phyloP scores from a whole-genome alignment of 2,888 invertebrate species.

The Meteorus colon region DNA sequence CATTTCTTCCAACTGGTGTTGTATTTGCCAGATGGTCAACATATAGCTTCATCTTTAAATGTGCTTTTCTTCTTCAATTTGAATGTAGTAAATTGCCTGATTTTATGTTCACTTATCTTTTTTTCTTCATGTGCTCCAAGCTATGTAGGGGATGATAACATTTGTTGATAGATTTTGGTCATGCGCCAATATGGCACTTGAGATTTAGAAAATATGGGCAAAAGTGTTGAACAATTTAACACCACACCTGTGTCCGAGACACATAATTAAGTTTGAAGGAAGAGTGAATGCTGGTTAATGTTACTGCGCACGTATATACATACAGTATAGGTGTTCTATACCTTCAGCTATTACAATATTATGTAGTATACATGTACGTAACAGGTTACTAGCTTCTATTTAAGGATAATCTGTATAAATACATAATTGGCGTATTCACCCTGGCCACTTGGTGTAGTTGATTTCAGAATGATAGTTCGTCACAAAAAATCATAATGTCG shows the following conservation, averaged over 20 bases:
- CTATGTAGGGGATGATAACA: background rate
- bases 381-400: conserved; percentile 26
- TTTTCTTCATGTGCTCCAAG: background rate
- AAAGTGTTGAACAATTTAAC: conserved; percentile 13
- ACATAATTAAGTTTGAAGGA: background rate
- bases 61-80: conserved; percentile 28
- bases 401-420: conserved; percentile 39
- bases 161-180: background rate
- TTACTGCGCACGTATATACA: background rate
- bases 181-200: background rate
- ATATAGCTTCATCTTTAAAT: conserved; percentile 21
- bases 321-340: background rate
- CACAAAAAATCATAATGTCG: background rate
- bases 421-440: conserved; percentile 38
- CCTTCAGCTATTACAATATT: conserved; percentile 5
- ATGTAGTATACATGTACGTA: conserved; percentile 25
- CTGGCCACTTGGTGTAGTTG: background rate
- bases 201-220: background rate
- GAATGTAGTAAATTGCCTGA: conserved; percentile 1
- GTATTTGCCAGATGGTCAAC: conserved; percentile 56
- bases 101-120: conserved; percentile 7
- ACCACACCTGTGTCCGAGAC: conserved; percentile 1
- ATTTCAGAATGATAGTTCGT: background rate
- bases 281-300: conserved; percentile 15
- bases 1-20: conserved; percentile 53